phyloP scores from a whole-genome alignment of 2,888 invertebrate genomes.

The Sminthurides aquaticus region DNA sequence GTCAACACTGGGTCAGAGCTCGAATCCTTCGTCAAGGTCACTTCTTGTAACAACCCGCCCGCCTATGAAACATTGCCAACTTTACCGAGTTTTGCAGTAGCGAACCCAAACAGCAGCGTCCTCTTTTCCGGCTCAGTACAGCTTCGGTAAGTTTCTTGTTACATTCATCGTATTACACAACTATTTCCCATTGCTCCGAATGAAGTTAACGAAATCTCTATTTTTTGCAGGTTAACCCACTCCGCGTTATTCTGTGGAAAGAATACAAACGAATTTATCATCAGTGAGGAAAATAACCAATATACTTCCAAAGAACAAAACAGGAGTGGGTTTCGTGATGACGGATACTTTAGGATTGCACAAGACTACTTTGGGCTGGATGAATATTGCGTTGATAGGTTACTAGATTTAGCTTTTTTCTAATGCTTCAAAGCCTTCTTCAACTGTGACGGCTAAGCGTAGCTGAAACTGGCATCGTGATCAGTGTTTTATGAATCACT shows the following conservation, averaged over 20 bases:
- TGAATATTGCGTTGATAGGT: slow-evolving; percentile 18
- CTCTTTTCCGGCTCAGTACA: background rate
- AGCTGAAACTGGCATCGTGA: background rate
- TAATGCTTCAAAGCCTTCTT: background rate
- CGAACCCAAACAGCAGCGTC: background rate
- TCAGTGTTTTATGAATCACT: background rate
- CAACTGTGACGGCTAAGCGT: background rate
- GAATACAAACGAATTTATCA: background rate
- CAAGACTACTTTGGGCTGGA: slow-evolving; percentile 9
- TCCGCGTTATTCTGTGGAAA: slow-evolving; percentile 3
- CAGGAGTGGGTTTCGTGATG: slow-evolving; percentile 5
- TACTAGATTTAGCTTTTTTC: background rate
- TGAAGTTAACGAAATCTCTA: background rate
- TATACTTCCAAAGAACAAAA: background rate
- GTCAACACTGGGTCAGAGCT: too few species aligned
- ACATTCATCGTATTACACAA: too few species aligned
- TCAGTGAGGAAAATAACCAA: background rate
- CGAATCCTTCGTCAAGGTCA: too few species aligned
- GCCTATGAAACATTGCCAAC: background rate
- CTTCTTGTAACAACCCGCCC: background rate
- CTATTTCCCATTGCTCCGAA: background rate
- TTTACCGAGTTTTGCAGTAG: background rate
- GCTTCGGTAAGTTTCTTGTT: background rate
- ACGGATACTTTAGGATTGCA: slow-evolving; percentile 13
- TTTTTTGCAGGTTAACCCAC: background rate